Evolutionary conservation across 2,888 invertebrate species (phyloP).

Genomic region (Unio pictorum): DNA sequence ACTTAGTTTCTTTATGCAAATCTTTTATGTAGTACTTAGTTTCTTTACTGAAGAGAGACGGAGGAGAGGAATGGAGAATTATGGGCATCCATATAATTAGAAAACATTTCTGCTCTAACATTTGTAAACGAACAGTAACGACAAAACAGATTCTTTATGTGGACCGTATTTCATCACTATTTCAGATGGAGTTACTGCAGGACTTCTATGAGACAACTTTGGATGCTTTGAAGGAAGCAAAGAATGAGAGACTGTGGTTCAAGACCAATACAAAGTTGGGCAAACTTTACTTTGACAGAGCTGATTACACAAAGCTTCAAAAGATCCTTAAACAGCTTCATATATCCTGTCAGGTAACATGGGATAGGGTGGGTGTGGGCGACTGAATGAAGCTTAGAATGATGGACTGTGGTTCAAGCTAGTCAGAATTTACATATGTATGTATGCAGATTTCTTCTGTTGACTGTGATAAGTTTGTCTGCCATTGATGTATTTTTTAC

Average conservation of each 20-base stretch:
- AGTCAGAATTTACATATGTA: too few species aligned
- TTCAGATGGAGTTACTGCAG: conserved; percentile 95
- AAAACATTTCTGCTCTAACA: too few species aligned
- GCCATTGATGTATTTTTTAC: too few species aligned
- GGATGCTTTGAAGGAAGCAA: conserved; percentile 87
- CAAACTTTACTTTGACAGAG: conserved; percentile 96
- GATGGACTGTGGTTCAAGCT: too few species aligned
- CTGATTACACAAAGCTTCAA: conserved; percentile 93
- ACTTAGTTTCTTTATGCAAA: too few species aligned
- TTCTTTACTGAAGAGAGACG: too few species aligned
- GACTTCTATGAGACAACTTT: conserved; percentile 93
- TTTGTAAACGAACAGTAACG: not conserved
- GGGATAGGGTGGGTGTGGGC: too few species aligned
- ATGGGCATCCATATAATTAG: too few species aligned
- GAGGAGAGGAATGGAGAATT: too few species aligned
- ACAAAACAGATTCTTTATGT: not conserved
- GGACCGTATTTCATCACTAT: conserved; percentile 2
- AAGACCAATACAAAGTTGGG: conserved; percentile 99
- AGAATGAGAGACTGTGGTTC: conserved; percentile 99
- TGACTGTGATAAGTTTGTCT: too few species aligned
- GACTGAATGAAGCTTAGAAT: not conserved
- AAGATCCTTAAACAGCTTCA: conserved; percentile 98
- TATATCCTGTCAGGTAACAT: conserved; percentile 90
- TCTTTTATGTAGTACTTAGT: too few species aligned
- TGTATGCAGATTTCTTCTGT: too few species aligned